Conservation (phyloP, 2,888 invertebrate genomes). For the Thecophora atra region DNA sequence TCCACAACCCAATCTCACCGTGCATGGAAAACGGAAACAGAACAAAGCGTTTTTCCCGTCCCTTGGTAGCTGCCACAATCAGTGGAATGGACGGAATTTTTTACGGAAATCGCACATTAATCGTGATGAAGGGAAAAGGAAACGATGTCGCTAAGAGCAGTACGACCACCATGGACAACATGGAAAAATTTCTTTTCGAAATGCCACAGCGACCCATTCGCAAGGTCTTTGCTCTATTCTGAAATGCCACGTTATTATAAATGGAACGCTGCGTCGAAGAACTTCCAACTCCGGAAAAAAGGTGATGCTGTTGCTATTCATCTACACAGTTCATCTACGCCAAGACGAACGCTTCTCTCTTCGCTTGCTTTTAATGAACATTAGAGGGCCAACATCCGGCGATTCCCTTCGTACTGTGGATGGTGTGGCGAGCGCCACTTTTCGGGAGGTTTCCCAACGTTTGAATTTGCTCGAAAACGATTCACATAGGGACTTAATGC, state of each 20-base stretch:
- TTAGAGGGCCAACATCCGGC: slow-evolving; percentile 56
- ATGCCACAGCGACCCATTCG: slow-evolving; percentile 45
- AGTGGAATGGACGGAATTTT: slow-evolving; percentile 37
- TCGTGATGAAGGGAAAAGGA: slow-evolving; percentile 1
- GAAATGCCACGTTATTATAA: slow-evolving; percentile 55
- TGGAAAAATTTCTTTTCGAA: slow-evolving; percentile 31
- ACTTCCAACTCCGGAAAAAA: slow-evolving; percentile 50
- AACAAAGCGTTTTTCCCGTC: slow-evolving; percentile 42
- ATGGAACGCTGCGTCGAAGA: slow-evolving; percentile 49
- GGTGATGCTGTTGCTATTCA: slow-evolving; percentile 37
- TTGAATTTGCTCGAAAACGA: slow-evolving; percentile 55
- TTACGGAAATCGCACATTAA: slow-evolving; percentile 42
- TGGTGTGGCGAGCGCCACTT: slow-evolving; percentile 55
- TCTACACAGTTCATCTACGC: slow-evolving; percentile 19
- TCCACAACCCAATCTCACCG: slow-evolving; percentile 40
- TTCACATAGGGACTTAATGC: slow-evolving; percentile 44
- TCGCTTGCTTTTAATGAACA: slow-evolving; percentile 51
- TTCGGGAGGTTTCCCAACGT: slow-evolving; percentile 56
- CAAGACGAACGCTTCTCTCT: slow-evolving; percentile 12
- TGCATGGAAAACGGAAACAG: slow-evolving; percentile 45
- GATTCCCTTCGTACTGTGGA: slow-evolving; percentile 55
- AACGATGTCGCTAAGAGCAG: slow-evolving; percentile 24
- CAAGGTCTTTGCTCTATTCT: slow-evolving; percentile 55
- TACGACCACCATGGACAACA: slow-evolving; percentile 32
- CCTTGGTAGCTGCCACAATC: slow-evolving; percentile 30